Percentiles rank a stretch among this genome's conserved stretches.
Conservation (phyloP, 2,113 vertebrate genomes). For the Ictalurus punctatus region DNA sequence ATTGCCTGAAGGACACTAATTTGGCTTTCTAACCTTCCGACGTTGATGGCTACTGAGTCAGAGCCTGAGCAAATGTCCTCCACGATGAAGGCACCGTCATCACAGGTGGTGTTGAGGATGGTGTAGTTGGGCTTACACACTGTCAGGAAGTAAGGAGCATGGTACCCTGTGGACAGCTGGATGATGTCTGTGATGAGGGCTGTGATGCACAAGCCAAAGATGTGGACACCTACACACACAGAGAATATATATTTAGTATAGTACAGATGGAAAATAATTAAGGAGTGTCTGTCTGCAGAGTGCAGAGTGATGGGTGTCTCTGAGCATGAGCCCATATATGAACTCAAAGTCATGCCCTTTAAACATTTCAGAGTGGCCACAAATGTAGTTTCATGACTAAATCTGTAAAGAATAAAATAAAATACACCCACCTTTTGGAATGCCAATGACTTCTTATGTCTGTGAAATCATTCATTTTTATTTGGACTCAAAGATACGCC, state of each 20-base stretch:
- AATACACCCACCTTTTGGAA: not conserved
- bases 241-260: not conserved
- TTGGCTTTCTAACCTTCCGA: constrained; percentile 84
- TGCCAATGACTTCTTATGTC: not conserved
- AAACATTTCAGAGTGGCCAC: not conserved
- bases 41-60: constrained; percentile 84
- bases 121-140: constrained; percentile 98
- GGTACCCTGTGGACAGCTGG: constrained; percentile 94
- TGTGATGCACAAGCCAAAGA: constrained; percentile 94
- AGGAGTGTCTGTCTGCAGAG: not conserved
- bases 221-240: constrained; percentile 82
- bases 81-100: constrained; percentile 90
- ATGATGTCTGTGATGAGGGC: constrained; percentile 96
- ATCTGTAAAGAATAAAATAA: not conserved
- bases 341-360: not conserved
- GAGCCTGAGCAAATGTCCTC: constrained; percentile 95
- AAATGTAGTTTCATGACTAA: not conserved
- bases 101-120: constrained; percentile 88
- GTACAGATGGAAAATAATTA: not conserved
- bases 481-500: not conserved
- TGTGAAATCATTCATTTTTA: not conserved
- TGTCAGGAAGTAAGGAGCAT: constrained; percentile 94
- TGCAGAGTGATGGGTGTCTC: not conserved
- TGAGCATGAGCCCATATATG: not conserved
- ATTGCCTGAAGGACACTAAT: not conserved